These are phyloP conservation scores for Rhineura floridana DNA, from an alignment of 2,113 vertebrate genomes.

Conservation along the genomic window DNA sequence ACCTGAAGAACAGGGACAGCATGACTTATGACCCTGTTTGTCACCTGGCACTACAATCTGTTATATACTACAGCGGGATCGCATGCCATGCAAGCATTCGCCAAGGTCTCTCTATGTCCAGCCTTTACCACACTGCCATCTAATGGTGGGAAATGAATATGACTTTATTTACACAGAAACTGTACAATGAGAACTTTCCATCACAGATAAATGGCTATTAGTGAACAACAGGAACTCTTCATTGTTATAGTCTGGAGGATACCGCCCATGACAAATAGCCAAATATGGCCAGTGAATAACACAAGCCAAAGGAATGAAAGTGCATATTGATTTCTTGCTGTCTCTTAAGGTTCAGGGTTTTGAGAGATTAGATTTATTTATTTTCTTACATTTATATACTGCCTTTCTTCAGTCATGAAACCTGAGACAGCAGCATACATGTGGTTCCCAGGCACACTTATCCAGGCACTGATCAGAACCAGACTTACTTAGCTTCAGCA, in stretches of 20 bases:
- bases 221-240: conserved; percentile 43
- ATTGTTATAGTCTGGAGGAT: conserved; percentile 40
- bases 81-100: accelerated
- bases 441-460: too few species aligned
- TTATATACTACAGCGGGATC: accelerated
- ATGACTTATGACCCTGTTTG: not conserved
- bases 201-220: conserved; percentile 45
- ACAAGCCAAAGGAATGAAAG: not conserved
- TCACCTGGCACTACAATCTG: not conserved
- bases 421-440: too few species aligned
- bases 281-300: not conserved
- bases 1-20: accelerated
- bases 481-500: too few species aligned
- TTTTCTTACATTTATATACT: too few species aligned
- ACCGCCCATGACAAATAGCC: not conserved
- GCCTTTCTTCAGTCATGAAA: too few species aligned
- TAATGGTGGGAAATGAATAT: conserved; percentile 18
- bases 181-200: conserved; percentile 51
- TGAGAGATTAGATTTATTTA: not conserved
- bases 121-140: conserved; percentile 55
- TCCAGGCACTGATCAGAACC: too few species aligned
- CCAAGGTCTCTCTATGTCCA: not conserved
- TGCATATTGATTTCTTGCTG: not conserved
- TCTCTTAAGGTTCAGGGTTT: not conserved
- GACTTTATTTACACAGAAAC: not conserved